Evolutionary conservation across 1,140 invertebrate genomes (phyloP), one percentile per base, ranked within the genome.

Genomic region (Laupala kohalensis): DNA sequence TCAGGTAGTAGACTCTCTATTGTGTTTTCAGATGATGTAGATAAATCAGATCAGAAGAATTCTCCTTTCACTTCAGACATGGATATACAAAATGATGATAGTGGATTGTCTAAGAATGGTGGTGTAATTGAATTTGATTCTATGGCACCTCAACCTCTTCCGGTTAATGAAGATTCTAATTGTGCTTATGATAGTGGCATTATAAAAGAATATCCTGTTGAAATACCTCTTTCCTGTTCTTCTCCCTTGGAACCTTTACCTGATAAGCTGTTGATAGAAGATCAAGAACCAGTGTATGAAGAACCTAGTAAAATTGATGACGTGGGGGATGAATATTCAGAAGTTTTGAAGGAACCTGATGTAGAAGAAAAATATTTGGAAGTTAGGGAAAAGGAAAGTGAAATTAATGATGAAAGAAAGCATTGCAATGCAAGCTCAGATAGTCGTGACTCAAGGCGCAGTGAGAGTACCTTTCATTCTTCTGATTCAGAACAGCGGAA

Each of bases 1-100:
- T 86, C 85, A 0, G 83, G 86, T 71, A 86, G 85, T 68, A 78
- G 81, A 19, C 77, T 87, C 26, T 68, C 67, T 29, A 68, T 68
- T 29, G 67, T 30, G 23, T 68, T 29, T 23, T n/a, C 19, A 2
- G 29, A 6, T n/a, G 69, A 70, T 9, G 30, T 30, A 30, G 68
- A 69, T 25, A 29, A n/a, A 86, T 85, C 0, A 82, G 83, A 67
- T 79, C 6, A 37, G 30, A 53, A 9, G 9, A 13, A 4, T 19
- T 9, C 37, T 53, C 37, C 37, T 53, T 19, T 19, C 37, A 53
- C 37, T 19, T 84, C 6, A 83, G 82, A 70, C 19, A 25, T 26
- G 19, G 24, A n/a, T 62, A 23, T 29, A 62, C 6, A 6, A 25
- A 63, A 25, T 62, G 25, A 70, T 25, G 67, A 68, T 5, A 68